Conservation (phyloP, 1,140 invertebrate genomes). For the Cyphomyrmex costatus region DNA sequence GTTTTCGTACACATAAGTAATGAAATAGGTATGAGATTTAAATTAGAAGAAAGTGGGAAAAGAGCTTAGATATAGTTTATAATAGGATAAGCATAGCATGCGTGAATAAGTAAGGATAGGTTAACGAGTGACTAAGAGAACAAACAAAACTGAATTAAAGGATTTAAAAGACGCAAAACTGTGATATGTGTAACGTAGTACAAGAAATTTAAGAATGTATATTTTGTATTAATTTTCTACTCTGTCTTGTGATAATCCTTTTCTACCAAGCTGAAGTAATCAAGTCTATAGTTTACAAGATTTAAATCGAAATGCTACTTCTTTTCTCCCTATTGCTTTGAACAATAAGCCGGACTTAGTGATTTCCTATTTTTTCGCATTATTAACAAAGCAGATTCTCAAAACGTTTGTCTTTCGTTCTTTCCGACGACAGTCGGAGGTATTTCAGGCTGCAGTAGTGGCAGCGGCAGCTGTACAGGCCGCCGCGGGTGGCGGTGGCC, state of each 20-base stretch:
- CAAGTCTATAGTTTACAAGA: not conserved
- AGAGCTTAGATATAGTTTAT: not conserved
- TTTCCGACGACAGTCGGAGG: constrained; percentile 81
- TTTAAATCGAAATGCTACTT: constrained; percentile 19
- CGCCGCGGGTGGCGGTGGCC: constrained; percentile 80
- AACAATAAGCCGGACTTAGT: not conserved
- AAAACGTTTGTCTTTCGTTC: not conserved
- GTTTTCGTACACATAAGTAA: not conserved
- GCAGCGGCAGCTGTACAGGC: constrained; percentile 84
- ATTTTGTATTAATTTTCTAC: too few relatives aligned
- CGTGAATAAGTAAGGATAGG: too few relatives aligned
- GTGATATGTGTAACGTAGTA: too few relatives aligned
- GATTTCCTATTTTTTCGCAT: not conserved
- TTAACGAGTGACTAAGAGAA: too few relatives aligned
- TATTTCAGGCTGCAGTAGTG: constrained; percentile 85
- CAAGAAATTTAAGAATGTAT: too few relatives aligned
- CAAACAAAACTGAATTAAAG: too few relatives aligned
- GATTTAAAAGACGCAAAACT: too few relatives aligned
- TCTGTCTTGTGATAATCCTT: too few relatives aligned
- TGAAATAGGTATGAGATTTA: not conserved
- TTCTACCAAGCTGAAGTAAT: not conserved
- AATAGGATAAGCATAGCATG: too few relatives aligned
- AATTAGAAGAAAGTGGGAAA: not conserved
- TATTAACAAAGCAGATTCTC: not conserved
- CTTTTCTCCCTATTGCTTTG: not conserved